A percentile compares a stretch with the other conserved stretches of the same genome.
phyloP scores from a whole-genome alignment of 2,113 vertebrate species.

The Polypterus senegalus region DNA sequence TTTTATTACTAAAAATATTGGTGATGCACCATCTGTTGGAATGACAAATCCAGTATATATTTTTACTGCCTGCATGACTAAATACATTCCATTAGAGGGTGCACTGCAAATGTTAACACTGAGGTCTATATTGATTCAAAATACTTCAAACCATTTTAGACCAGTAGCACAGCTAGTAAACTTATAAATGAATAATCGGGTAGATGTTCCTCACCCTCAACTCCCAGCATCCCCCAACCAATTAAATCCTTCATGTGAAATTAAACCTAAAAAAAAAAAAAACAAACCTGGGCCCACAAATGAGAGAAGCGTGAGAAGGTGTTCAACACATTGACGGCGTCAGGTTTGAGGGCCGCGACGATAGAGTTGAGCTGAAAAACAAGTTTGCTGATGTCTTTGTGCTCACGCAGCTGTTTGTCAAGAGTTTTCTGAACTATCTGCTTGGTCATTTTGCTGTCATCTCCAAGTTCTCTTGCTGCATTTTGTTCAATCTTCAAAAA shows the following conservation, averaged over 20 bases:
- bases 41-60: no score
- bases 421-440: slow-evolving; percentile 29
- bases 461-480: slow-evolving; percentile 27
- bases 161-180: no score
- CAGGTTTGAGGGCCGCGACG: slow-evolving; percentile 30
- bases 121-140: no score
- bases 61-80: no score
- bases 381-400: slow-evolving; percentile 43
- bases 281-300: slow-evolving; percentile 39
- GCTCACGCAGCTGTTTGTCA: slow-evolving; percentile 39
- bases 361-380: slow-evolving; percentile 35
- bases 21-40: no score
- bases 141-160: no score
- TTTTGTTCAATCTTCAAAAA: slow-evolving; percentile 35
- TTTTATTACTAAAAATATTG: no score
- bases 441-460: slow-evolving; percentile 31
- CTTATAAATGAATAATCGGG: no score
- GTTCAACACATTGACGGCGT: slow-evolving; percentile 26
- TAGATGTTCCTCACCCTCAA: neutral
- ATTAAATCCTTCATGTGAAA: neutral
- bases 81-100: no score
- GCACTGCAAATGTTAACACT: no score
- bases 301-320: slow-evolving; percentile 37
- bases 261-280: neutral
- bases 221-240: neutral